phyloP scores from a whole-genome alignment of 2,797 vertebrate species.

The Yasuhikotakia modesta region DNA sequence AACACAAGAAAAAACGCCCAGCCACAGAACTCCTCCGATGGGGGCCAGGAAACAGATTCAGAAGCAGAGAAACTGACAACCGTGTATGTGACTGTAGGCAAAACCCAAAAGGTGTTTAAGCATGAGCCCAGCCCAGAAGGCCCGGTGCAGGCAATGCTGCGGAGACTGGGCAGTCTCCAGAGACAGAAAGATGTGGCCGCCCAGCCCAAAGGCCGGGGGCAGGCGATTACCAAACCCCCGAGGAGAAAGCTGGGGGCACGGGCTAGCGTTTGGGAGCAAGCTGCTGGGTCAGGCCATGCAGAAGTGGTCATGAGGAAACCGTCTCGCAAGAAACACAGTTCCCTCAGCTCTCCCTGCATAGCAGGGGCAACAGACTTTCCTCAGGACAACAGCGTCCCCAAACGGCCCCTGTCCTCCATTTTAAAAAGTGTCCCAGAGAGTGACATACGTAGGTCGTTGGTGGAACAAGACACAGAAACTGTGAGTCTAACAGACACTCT shows the following conservation, averaged over 20 bases:
- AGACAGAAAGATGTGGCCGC: slow-evolving; percentile 74
- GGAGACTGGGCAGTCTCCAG: slow-evolving; percentile 86
- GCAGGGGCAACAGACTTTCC: slow-evolving; percentile 43
- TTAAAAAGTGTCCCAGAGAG: slow-evolving; percentile 67
- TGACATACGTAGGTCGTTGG: slow-evolving; percentile 55
- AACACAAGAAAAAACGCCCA: slow-evolving; percentile 74
- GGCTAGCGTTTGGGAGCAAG: slow-evolving; percentile 74
- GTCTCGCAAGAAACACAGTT: slow-evolving; percentile 68
- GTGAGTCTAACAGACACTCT: slow-evolving; percentile 7
- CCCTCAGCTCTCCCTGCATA: slow-evolving; percentile 59
- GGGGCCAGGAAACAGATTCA: slow-evolving; percentile 60
- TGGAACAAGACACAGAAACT: slow-evolving; percentile 56
- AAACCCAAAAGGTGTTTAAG: slow-evolving; percentile 65
- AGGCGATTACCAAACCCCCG: slow-evolving; percentile 83
- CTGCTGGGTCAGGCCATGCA: slow-evolving; percentile 32
- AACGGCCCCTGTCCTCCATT: slow-evolving; percentile 73
- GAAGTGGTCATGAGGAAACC: slow-evolving; percentile 69
- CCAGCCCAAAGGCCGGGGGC: slow-evolving; percentile 67
- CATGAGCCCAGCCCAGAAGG: slow-evolving; percentile 73
- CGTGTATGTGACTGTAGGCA: slow-evolving; percentile 89
- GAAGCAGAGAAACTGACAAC: slow-evolving; percentile 77
- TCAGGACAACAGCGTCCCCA: slow-evolving; percentile 64
- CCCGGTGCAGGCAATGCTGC: slow-evolving; percentile 83
- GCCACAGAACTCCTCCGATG: slow-evolving; percentile 64
- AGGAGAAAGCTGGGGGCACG: slow-evolving; percentile 78